A percentile compares a stretch with the other conserved stretches of the same genome.
phyloP scores from a whole-genome alignment of 1,140 invertebrate species.

The Zaprionus taronus region DNA sequence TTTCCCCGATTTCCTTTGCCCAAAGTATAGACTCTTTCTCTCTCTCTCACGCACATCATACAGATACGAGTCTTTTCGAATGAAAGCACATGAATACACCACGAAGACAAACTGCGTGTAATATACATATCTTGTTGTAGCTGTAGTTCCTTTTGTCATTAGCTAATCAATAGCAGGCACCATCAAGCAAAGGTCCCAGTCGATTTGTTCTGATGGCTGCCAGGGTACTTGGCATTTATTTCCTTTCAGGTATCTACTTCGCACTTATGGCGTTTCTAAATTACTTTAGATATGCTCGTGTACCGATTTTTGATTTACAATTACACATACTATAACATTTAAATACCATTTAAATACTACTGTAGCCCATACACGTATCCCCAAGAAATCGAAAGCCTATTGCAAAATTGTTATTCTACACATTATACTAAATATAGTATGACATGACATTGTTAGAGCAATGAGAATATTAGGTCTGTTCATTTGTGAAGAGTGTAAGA shows the following conservation, averaged over 20 bases:
- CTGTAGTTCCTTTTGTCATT: conserved; percentile 15
- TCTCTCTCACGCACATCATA: conserved; percentile 22
- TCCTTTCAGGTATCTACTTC: conserved; percentile 27
- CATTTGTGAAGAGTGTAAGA: conserved; percentile 54
- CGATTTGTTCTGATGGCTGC: conserved; percentile 54
- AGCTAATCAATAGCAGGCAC: background rate
- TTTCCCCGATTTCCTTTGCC: conserved; percentile 42
- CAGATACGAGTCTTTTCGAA: background rate
- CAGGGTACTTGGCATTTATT: conserved; percentile 56
- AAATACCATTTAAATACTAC: conserved; percentile 16
- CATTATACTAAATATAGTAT: conserved; percentile 19
- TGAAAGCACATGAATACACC: conserved; percentile 8
- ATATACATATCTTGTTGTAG: conserved; percentile 21
- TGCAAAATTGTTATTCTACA: conserved; percentile 29
- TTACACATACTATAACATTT: conserved; percentile 8
- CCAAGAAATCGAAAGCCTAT: conserved; percentile 80
- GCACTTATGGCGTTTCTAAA: conserved; percentile 19
- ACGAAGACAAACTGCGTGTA: conserved; percentile 6
- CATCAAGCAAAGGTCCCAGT: conserved; percentile 29
- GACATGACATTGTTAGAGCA: conserved; percentile 28
- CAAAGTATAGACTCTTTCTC: conserved; percentile 24
- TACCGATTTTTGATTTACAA: conserved; percentile 17
- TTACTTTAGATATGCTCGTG: conserved; percentile 23
- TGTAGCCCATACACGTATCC: conserved; percentile 61
- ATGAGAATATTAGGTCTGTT: conserved; percentile 62